Conservation (phyloP, 92 coral and sea anemone genomes). For the Isaurus tuberculatus region DNA sequence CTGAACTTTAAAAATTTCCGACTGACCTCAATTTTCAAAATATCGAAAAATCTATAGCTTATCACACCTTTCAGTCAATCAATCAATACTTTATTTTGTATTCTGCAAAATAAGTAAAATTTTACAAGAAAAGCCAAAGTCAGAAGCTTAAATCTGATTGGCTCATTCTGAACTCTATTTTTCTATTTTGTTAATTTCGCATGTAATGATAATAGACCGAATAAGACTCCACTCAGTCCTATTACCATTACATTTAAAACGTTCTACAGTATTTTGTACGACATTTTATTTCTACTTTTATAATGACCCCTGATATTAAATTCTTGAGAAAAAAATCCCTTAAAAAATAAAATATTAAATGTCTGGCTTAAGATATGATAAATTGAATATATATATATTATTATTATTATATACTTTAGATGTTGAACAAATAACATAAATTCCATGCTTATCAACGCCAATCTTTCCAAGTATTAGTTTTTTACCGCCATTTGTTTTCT, state of each 20-base stretch:
- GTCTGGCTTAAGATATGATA: conserved; percentile 1
- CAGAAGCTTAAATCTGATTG: too few relatives aligned
- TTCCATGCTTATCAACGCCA: neutral
- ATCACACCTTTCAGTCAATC: neutral
- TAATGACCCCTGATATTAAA: neutral
- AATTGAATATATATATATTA: neutral
- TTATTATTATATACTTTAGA: neutral
- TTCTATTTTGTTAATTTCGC: neutral
- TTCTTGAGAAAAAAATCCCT: neutral
- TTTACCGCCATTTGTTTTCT: neutral
- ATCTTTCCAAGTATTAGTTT: neutral
- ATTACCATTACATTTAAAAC: neutral
- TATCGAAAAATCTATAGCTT: too few relatives aligned
- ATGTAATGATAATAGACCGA: neutral
- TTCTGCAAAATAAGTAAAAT: neutral
- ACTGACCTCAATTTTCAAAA: too few relatives aligned
- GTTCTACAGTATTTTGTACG: neutral
- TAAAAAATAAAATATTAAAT: neutral
- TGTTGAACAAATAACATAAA: neutral
- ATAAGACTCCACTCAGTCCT: conserved; percentile 5
- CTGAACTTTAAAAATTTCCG: too few relatives aligned
- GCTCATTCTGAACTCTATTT: too few relatives aligned
- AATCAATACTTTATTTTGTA: too few relatives aligned
- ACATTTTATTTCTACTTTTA: conserved; percentile 4
- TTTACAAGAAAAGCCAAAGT: too few relatives aligned